These are phyloP conservation scores for Ceratina calcarata DNA, from an alignment of 1,140 invertebrate species.

Conservation along the genomic window DNA sequence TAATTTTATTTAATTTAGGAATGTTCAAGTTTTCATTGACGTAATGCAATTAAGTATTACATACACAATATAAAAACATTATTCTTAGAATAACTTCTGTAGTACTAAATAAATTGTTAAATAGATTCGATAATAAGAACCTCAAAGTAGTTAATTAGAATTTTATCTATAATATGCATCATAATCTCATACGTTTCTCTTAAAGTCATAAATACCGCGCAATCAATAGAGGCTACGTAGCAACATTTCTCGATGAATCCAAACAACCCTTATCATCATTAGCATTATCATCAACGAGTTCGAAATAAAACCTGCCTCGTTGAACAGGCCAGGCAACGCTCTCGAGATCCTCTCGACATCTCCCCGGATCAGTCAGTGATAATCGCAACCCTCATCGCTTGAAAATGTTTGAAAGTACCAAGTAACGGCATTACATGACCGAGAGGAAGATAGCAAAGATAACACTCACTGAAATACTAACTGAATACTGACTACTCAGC, in stretches of 20 bases:
- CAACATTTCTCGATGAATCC: background rate
- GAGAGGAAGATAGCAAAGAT: constrained; percentile 13
- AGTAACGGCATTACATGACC: background rate
- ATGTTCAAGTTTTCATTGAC: too few relatives aligned
- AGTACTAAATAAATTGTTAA: too few relatives aligned
- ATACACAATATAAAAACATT: too few relatives aligned
- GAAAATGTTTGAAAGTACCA: constrained; percentile 1
- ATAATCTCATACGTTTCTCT: too few relatives aligned
- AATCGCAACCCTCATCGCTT: background rate
- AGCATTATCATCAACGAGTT: background rate
- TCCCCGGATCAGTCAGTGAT: background rate
- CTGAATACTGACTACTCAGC: constrained; percentile 35
- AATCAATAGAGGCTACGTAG: background rate
- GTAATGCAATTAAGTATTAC: too few relatives aligned
- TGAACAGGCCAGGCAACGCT: background rate
- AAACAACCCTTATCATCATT: constrained; percentile 1
- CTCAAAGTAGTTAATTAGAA: too few relatives aligned
- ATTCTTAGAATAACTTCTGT: too few relatives aligned
- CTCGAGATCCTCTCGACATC: constrained; percentile 4
- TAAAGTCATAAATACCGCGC: too few relatives aligned
- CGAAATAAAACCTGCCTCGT: background rate
- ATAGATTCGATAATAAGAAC: too few relatives aligned
- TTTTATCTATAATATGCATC: too few relatives aligned
- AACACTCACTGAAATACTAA: too few relatives aligned
- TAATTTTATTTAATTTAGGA: too few relatives aligned